Base-by-base conservation (phyloP, 1,140 invertebrate species). In the Drosophila simulans region DNA sequence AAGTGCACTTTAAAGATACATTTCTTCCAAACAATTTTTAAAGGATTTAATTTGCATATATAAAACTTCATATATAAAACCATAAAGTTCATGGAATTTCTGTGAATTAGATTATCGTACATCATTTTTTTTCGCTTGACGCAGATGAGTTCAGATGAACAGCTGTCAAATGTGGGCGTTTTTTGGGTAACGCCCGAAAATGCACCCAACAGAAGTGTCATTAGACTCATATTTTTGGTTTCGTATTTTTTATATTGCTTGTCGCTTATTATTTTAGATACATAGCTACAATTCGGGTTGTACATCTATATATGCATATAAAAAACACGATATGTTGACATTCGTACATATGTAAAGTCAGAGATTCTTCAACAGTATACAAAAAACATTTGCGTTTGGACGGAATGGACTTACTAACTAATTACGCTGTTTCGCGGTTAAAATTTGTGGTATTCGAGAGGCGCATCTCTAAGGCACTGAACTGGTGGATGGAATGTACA, bases 381-480 rank as follows among this genome's bases (percentile, higher is more conserved):
- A 46, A 56, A 64, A 43, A 63, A 39, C 42, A 46, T 65, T 59
- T 31, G 35, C 52, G 13, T 42, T 51, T 79, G 80, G 80, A 85
- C 81, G 82, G 82, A 74, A 74, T 69, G 34, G 22, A 70, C 81
- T 85, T 86, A 86, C 27, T 17, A 43, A 57, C 71, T 65, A 76
- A 60, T 72, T 78, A 78, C 64, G 45, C 49, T 68, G 64, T 78
- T 68, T 77, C 57, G 48, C 58, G 77, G 72, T 40, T 49, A 68
- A 58, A 77, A 72, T 69, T 73, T 80, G 65, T 52, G 58, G 76
- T 78, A 64, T 73, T 72, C 56, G 49, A 60, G 57, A 64, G 11
- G 53, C 40, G 45, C 45, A 45, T 55, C 53, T 79, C 42, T 80
- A 85, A 85, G 82, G 82, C 82, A 85, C 82, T 77, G 45, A 74